A percentile compares a stretch with the other conserved stretches of the same genome.
Evolutionary conservation across 2,888 invertebrate species (phyloP).

Genomic region (Phrixothrix hirtus): DNA sequence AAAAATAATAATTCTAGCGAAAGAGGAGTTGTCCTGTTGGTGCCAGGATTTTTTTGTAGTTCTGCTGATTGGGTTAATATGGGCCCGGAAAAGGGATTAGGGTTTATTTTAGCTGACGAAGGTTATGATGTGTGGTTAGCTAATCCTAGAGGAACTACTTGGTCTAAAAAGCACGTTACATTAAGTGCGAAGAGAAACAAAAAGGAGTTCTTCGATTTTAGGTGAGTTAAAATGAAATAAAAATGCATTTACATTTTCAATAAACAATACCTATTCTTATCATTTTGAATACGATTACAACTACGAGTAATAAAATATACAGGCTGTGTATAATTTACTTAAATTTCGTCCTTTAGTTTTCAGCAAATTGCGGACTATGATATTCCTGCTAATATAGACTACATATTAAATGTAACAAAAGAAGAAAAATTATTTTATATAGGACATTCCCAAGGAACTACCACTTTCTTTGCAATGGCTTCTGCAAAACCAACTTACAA

Average conservation of each 20-base stretch:
- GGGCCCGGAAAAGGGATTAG: constrained; percentile 63
- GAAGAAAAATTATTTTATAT: constrained; percentile 66
- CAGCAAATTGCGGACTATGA: constrained; percentile 78
- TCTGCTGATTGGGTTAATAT: constrained; percentile 75
- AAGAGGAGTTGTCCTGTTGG: constrained; percentile 64
- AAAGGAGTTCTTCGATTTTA: constrained; percentile 54
- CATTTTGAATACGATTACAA: no score
- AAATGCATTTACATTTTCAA: no score
- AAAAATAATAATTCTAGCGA: constrained; percentile 43
- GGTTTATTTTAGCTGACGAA: constrained; percentile 52
- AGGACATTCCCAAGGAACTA: constrained; percentile 72
- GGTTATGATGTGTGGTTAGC: constrained; percentile 65
- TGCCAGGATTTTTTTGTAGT: constrained; percentile 76
- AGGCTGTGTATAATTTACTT: not conserved
- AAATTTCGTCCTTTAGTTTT: constrained; percentile 61
- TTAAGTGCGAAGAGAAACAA: constrained; percentile 47
- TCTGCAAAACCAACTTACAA: constrained; percentile 64
- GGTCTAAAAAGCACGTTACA: constrained; percentile 57
- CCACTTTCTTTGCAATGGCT: constrained; percentile 65
- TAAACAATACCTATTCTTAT: no score
- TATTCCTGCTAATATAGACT: constrained; percentile 75
- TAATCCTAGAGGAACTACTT: constrained; percentile 64
- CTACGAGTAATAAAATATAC: not conserved
- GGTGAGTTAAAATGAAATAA: no score
- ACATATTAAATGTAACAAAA: constrained; percentile 61